These are phyloP conservation scores for Pammene fasciana DNA, from an alignment of 2,888 invertebrate genomes.

Conservation along the genomic window DNA sequence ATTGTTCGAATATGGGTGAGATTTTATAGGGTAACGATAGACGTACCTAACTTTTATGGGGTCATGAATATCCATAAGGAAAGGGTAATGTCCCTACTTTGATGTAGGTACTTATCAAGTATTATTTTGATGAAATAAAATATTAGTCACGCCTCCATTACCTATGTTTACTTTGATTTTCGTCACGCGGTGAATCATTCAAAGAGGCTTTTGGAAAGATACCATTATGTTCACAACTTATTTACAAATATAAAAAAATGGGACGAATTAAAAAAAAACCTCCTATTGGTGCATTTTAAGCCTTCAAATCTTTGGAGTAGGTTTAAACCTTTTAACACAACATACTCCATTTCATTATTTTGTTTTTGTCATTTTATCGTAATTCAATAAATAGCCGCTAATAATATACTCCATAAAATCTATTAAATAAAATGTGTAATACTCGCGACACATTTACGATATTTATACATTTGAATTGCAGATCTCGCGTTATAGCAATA, in stretches of 20 bases:
- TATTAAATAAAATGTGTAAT: slow-evolving; percentile 1
- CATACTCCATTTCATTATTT: too few relatives aligned
- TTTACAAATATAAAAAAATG: too few relatives aligned
- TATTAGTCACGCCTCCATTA: slow-evolving; percentile 18
- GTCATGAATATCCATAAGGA: background rate
- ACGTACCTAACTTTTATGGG: background rate
- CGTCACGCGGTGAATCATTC: slow-evolving; percentile 13
- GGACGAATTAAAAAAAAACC: too few relatives aligned
- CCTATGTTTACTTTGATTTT: slow-evolving; percentile 2
- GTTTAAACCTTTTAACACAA: too few relatives aligned
- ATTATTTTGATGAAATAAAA: background rate
- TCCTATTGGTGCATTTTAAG: background rate
- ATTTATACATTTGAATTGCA: background rate
- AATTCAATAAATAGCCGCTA: too few relatives aligned
- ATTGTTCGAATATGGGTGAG: background rate
- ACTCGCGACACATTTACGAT: background rate
- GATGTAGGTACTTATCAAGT: background rate
- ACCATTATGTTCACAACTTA: too few relatives aligned
- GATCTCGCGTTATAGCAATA: slow-evolving; percentile 1
- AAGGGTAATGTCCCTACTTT: slow-evolving; percentile 1
- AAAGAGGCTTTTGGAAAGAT: background rate
- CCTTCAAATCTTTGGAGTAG: too few relatives aligned
- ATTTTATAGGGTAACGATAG: background rate
- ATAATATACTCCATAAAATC: background rate
- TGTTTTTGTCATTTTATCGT: too few relatives aligned